Evolutionary conservation across 35 echinoderm and acorn worm genomes (phyloP).

Genomic region (Apostichopus californicus): DNA sequence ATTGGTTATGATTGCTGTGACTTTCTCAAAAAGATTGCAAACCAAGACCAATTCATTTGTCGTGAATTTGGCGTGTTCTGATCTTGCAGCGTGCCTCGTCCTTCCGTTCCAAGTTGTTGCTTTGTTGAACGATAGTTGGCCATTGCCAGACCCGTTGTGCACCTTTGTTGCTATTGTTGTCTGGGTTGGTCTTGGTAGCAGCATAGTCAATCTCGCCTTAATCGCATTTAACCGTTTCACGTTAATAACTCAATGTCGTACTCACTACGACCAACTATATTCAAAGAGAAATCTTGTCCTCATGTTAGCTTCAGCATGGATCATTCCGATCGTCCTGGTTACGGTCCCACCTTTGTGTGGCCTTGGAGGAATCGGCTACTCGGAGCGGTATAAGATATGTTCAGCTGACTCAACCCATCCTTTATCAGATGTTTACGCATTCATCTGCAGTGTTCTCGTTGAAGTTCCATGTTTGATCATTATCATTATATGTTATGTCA

Average conservation of each 20-base stretch:
- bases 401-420: conserved; percentile 42
- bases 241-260: too few relatives aligned
- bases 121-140: conserved; percentile 66
- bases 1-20: conserved; percentile 48
- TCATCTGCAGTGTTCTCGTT: conserved; percentile 60
- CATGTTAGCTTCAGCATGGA: too few relatives aligned
- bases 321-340: too few relatives aligned
- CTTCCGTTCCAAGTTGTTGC: conserved; percentile 53
- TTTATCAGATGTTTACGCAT: conserved; percentile 47
- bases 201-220: too few relatives aligned
- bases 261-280: too few relatives aligned
- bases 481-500: conserved; percentile 67
- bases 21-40: neutral
- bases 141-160: conserved; percentile 55
- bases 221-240: too few relatives aligned
- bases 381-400: conserved; percentile 70
- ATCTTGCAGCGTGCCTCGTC: conserved; percentile 50
- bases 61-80: conserved; percentile 71
- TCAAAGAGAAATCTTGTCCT: too few relatives aligned
- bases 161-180: too few relatives aligned
- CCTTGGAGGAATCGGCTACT: conserved; percentile 68
- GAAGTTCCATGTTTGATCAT: conserved; percentile 64
- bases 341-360: conserved; percentile 33
- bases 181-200: too few relatives aligned
- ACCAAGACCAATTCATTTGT: conserved; percentile 80